These are phyloP conservation scores for Tillus elongatus DNA, from an alignment of 2,888 invertebrate species.

Conservation along the genomic window DNA sequence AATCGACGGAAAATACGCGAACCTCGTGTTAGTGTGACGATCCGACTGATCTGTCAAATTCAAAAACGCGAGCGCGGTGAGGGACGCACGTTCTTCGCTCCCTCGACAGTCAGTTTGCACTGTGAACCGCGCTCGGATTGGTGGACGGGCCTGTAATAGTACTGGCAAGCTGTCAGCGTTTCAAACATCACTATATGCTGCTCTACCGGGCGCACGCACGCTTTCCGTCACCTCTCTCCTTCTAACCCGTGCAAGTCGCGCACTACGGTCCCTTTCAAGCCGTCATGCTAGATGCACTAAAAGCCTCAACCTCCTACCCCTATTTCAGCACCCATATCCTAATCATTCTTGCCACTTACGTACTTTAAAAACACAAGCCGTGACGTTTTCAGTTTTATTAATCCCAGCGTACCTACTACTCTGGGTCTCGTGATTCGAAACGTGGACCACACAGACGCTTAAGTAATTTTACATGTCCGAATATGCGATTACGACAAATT, in stretches of 20 bases:
- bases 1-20: no score
- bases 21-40: slow-evolving; percentile 31
- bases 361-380: no score
- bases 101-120: slow-evolving; percentile 40
- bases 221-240: slow-evolving; percentile 30
- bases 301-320: slow-evolving; percentile 41
- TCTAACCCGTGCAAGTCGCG: slow-evolving; percentile 21
- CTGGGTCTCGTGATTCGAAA: no score
- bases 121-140: slow-evolving; percentile 40
- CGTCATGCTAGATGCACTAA: slow-evolving; percentile 35
- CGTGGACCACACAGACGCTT: slow-evolving; percentile 27
- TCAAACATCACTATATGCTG: slow-evolving; percentile 43
- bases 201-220: slow-evolving; percentile 41
- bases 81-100: slow-evolving; percentile 26
- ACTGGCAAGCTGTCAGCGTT: slow-evolving; percentile 45
- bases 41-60: slow-evolving; percentile 34
- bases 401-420: no score
- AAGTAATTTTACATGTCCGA: slow-evolving; percentile 35
- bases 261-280: slow-evolving; percentile 21
- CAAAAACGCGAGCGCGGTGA: slow-evolving; percentile 25
- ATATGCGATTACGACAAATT: slow-evolving; percentile 36
- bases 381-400: no score
- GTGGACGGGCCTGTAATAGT: slow-evolving; percentile 41
- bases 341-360: slow-evolving; percentile 39
- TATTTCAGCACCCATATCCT: slow-evolving; percentile 36